These are phyloP conservation scores for Sminthurides aquaticus DNA, from an alignment of 2,888 invertebrate genomes.

Conservation along the genomic window DNA sequence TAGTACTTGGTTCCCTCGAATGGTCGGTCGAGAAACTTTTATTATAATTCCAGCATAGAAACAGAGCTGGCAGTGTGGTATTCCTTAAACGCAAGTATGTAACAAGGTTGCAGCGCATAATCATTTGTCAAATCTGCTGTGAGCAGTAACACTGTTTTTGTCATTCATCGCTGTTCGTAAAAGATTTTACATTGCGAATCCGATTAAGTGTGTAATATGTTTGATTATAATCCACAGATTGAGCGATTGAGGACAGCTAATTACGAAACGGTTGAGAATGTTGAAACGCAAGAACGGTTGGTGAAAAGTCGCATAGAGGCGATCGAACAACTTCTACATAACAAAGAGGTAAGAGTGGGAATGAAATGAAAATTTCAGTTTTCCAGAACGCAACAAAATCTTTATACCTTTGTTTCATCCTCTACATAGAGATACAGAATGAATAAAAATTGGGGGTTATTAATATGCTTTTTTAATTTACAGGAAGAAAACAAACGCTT, in stretches of 20 bases:
- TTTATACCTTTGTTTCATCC: not conserved
- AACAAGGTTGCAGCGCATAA: no score
- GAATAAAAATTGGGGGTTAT: not conserved
- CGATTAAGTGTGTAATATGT: no score
- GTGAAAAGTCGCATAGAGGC: conserved; percentile 31
- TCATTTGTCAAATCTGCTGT: no score
- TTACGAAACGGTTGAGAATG: conserved; percentile 29
- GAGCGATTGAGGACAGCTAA: conserved; percentile 26
- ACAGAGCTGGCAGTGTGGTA: no score
- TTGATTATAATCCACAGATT: conserved; percentile 25
- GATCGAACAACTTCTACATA: conserved; percentile 29
- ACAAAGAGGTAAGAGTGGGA: conserved; percentile 32
- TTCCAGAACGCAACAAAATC: not conserved
- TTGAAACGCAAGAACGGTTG: conserved; percentile 30
- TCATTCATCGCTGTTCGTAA: not conserved
- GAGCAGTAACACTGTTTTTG: not conserved
- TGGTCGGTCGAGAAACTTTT: no score
- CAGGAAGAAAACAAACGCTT: conserved; percentile 29
- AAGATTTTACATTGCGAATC: no score
- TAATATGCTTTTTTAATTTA: not conserved
- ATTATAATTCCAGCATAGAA: no score
- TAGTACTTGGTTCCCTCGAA: not conserved
- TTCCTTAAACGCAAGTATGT: no score
- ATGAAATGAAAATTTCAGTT: not conserved
- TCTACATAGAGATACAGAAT: no score